These are phyloP conservation scores for Phalacrocorax pelagicus DNA, from an alignment of 2,113 vertebrate species.

Conservation along the genomic window DNA sequence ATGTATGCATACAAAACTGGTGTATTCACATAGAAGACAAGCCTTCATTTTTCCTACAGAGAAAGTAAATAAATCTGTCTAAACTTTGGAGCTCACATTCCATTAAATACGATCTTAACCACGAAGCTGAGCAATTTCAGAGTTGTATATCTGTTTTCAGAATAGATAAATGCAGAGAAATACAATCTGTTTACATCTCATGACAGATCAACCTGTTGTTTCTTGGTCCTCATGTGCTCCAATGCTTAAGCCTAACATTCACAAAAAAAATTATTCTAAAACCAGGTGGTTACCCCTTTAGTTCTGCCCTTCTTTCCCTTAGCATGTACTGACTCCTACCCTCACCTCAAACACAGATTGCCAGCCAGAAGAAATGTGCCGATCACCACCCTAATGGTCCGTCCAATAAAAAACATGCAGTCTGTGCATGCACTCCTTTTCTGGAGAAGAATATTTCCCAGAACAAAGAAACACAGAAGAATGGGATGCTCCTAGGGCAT, in stretches of 20 bases:
- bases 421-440: not conserved
- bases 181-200: not conserved
- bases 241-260: not conserved
- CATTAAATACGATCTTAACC: not conserved
- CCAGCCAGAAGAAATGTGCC: not conserved
- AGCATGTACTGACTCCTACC: not conserved
- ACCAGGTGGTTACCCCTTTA: not conserved
- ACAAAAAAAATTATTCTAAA: not conserved
- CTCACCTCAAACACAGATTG: not conserved
- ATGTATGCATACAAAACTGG: accelerated
- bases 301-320: not conserved
- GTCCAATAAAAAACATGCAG: not conserved
- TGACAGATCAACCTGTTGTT: not conserved
- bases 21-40: not conserved
- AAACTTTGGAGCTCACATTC: not conserved
- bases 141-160: not conserved
- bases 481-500: not conserved
- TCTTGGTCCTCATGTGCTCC: not conserved
- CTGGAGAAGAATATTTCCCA: not conserved
- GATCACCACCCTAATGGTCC: not conserved
- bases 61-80: not conserved
- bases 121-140: not conserved
- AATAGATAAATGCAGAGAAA: not conserved
- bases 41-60: not conserved
- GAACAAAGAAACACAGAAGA: not conserved